Evolutionary conservation across 2,797 vertebrate species (phyloP).

Genomic region (Pseudochirops corinnae): DNA sequence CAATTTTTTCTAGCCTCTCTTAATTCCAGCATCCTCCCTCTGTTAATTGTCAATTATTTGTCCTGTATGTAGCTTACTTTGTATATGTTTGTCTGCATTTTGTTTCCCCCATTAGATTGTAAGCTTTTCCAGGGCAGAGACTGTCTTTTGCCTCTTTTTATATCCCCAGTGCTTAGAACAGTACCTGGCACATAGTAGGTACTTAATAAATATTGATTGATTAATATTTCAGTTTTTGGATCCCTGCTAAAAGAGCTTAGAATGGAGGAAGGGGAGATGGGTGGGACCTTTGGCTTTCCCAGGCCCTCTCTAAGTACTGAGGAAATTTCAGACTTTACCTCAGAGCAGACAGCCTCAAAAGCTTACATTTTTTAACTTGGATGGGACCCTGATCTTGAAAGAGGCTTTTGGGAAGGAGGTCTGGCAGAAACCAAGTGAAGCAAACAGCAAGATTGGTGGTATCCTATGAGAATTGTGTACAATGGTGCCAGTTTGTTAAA

Average conservation of each 20-base stretch:
- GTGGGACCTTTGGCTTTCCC: background rate
- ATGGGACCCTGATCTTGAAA: background rate
- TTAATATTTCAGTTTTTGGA: background rate
- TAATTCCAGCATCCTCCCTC: background rate
- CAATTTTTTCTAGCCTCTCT: background rate
- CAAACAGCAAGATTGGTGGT: background rate
- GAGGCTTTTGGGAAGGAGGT: background rate
- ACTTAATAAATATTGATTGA: background rate
- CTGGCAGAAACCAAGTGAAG: background rate
- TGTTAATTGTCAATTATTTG: background rate
- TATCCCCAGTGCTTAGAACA: background rate
- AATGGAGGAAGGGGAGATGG: background rate
- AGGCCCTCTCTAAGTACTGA: background rate
- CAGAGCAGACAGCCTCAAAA: background rate
- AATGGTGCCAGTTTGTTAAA: too few species aligned
- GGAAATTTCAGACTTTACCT: background rate
- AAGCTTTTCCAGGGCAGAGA: background rate
- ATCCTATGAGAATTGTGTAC: background rate
- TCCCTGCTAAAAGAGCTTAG: background rate
- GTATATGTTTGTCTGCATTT: background rate
- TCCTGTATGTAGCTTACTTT: background rate
- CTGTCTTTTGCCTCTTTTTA: background rate
- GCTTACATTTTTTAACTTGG: background rate
- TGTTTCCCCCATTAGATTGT: background rate
- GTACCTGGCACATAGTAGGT: background rate